A percentile compares a stretch with the other conserved stretches of the same genome.
Conservation (phyloP, 2,888 invertebrate genomes). For the Heliconius aoede region DNA sequence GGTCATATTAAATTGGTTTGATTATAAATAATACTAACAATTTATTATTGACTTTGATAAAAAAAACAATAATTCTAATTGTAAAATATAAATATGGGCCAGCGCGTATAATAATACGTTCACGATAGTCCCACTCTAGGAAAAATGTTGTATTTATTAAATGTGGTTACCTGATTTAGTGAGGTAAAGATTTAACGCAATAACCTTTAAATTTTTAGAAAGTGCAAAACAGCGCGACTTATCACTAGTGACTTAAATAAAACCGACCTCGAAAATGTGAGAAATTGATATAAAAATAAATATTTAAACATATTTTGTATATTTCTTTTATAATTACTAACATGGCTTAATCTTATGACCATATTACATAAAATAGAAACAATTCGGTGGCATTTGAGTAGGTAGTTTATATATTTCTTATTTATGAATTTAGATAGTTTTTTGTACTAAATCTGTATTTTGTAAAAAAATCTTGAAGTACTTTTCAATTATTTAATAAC, state of each 20-base stretch:
- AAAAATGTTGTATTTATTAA: neutral
- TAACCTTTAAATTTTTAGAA: neutral
- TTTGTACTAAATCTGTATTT: neutral
- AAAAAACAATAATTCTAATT: neutral
- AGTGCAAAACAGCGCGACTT: neutral
- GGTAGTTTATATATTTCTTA: neutral
- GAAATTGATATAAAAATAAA: neutral
- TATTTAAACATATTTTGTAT: neutral
- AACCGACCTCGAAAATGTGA: neutral
- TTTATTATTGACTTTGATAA: neutral
- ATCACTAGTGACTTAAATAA: neutral
- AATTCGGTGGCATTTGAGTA: neutral
- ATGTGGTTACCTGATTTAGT: neutral
- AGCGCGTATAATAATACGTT: neutral
- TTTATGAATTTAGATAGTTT: neutral
- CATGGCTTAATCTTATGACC: neutral
- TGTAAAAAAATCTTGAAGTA: neutral
- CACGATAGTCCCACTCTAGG: neutral
- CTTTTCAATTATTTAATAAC: neutral
- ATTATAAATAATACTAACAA: neutral
- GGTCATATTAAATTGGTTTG: neutral
- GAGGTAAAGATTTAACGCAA: neutral
- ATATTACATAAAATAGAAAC: neutral
- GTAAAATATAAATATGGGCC: neutral
- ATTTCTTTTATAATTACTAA: neutral